Base-by-base conservation (phyloP, 2,888 invertebrate species). In the Gymnoscelis rufifasciata region DNA sequence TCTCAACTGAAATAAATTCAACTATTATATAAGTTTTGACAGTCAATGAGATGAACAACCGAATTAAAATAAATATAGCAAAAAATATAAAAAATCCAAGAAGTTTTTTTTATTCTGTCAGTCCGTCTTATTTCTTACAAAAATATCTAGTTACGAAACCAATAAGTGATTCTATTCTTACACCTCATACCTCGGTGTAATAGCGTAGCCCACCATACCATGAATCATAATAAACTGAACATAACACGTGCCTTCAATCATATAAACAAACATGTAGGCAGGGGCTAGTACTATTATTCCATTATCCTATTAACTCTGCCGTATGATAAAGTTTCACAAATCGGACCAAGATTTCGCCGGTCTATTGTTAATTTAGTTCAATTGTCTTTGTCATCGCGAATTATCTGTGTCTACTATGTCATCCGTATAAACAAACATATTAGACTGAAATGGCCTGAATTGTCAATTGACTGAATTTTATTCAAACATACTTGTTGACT, bases 371-470 rank as follows among this genome's bases (percentile, higher is more conserved):
- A 51, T 51, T 52, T 48, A 57, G 56, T 47, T 43, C 53, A 56
- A 57, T 57, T 54, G 53, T 11, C 43, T 42, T 55, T 57, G 57
- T 56, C 53, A 55, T 55, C 51, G 45, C 51, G 46, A 47, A 43
- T 51, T 42, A 44, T 49, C 47, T 41, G 35, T 14, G 49, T 30
- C 44, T 30, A 27, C 43, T 38, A 47, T 39, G 47, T 43, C 47
- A 35, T 46, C 26, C 41, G 43, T 40, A 43, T 43, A 47, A 38
- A 51, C 41, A 48, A 47, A 47, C 42, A 36, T 48, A 43, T 48
- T 47, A 44, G 38, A 36, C 43, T 35, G 42, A 39, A 39, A 45
- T 46, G 50, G n/a, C 42, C 45, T 44, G 33, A 36, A 35, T 49
- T 26, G 33, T 35, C 38, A 42, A 42, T 42, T 45, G 50, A 26